phyloP scores from a whole-genome alignment of 2,113 vertebrate species.

The Candoia aspera region DNA sequence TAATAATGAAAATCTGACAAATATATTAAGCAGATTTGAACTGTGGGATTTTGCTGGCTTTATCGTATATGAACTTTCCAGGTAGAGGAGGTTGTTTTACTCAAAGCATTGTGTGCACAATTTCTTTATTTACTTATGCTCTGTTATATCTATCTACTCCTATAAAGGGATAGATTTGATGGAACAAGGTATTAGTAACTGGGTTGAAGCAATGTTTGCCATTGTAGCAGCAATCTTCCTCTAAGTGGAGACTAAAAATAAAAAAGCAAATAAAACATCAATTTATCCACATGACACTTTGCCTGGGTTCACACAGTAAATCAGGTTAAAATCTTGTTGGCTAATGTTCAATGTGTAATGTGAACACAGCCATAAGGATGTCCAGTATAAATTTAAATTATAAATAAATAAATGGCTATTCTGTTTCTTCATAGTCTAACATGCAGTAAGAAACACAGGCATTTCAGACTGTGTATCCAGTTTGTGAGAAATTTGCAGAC shows the following conservation, averaged over 20 bases:
- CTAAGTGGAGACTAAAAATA: background rate
- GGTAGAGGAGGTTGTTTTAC: background rate
- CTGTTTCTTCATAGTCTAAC: background rate
- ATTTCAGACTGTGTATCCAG: background rate
- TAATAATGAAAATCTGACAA: background rate
- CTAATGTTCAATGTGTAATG: background rate
- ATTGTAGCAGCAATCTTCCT: background rate
- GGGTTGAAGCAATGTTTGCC: background rate
- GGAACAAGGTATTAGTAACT: background rate
- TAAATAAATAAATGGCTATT: background rate
- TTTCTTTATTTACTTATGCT: background rate
- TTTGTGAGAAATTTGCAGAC: background rate
- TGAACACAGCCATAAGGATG: background rate
- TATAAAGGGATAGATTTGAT: background rate
- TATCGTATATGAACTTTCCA: background rate
- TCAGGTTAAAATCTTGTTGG: background rate
- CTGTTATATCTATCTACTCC: background rate
- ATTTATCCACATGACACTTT: background rate
- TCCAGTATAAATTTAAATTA: background rate
- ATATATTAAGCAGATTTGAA: background rate
- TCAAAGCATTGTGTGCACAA: background rate
- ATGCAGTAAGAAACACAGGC: background rate
- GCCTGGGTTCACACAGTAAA: background rate
- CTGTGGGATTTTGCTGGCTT: background rate
- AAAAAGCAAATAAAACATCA: background rate